Evolutionary conservation across 1,140 invertebrate genomes (phyloP).

Genomic region (Zaprionus inermis): DNA sequence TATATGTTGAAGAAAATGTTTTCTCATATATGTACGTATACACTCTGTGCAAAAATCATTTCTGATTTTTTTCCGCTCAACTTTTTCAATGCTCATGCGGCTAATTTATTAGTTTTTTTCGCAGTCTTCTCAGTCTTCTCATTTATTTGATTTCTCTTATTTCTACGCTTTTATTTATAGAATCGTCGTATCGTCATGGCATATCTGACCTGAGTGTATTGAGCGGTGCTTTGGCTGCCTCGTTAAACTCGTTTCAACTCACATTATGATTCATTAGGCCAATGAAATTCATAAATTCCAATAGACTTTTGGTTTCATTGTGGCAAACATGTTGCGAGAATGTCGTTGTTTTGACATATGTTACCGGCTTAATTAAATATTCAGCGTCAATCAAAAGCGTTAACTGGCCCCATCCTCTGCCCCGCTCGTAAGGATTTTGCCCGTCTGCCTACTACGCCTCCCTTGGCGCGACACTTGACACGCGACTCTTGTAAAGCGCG

Average conservation of each 20-base stretch:
- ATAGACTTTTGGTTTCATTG: neutral
- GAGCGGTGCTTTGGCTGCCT: slow-evolving; percentile 9
- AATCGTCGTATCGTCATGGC: slow-evolving; percentile 28
- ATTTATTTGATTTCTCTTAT: slow-evolving; percentile 15
- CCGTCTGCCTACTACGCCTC: neutral
- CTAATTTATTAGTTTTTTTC: slow-evolving; percentile 68
- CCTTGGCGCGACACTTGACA: slow-evolving; percentile 65
- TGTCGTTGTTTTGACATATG: slow-evolving; percentile 4
- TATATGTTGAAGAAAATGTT: slow-evolving; percentile 48
- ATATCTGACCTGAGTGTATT: neutral
- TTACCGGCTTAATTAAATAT: slow-evolving; percentile 53
- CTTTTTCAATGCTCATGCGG: slow-evolving; percentile 43
- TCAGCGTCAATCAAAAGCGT: slow-evolving; percentile 60
- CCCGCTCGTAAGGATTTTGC: slow-evolving; percentile 24
- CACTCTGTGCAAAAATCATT: slow-evolving; percentile 21
- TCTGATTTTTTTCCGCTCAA: neutral
- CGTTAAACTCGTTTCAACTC: slow-evolving; percentile 47
- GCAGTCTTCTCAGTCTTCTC: slow-evolving; percentile 6
- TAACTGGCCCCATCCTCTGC: slow-evolving; percentile 19
- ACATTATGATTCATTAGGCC: slow-evolving; percentile 46
- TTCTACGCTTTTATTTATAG: slow-evolving; percentile 57
- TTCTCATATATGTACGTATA: slow-evolving; percentile 58
- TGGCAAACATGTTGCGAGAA: neutral
- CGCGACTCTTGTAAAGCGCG: slow-evolving; percentile 52
- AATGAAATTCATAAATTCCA: slow-evolving; percentile 35